phyloP scores from a whole-genome alignment of 1,140 invertebrate species.

The Triops longicaudatus region DNA sequence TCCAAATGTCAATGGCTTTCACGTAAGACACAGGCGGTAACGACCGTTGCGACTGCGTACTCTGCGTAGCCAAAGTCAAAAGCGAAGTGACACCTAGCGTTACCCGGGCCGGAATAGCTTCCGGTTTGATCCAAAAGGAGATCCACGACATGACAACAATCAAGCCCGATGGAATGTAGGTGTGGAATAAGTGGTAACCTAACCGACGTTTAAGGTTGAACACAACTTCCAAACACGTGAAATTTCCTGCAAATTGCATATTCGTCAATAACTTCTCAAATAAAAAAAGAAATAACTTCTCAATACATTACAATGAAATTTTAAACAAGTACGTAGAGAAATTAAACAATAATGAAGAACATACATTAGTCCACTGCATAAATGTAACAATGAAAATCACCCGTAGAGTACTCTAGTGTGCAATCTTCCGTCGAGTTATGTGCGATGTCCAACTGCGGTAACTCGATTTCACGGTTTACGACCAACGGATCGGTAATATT shows the following conservation, averaged over 20 bases:
- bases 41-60: slow-evolving; percentile 82
- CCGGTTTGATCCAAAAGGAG: slow-evolving; percentile 87
- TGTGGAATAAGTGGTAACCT: slow-evolving; percentile 82
- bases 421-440: slow-evolving; percentile 80
- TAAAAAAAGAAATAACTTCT: too few species aligned
- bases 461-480: slow-evolving; percentile 74
- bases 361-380: neutral
- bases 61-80: slow-evolving; percentile 77
- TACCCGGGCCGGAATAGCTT: slow-evolving; percentile 72
- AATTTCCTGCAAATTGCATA: slow-evolving; percentile 56
- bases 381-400: slow-evolving; percentile 8
- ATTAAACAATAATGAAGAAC: too few species aligned
- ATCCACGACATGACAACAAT: slow-evolving; percentile 91
- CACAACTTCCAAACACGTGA: slow-evolving; percentile 75
- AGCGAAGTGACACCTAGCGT: slow-evolving; percentile 74
- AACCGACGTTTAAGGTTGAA: slow-evolving; percentile 71
- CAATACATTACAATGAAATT: too few species aligned
- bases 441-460: slow-evolving; percentile 76
- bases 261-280: too few species aligned
- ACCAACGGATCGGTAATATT: slow-evolving; percentile 77
- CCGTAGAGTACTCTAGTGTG: slow-evolving; percentile 78
- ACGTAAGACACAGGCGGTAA: slow-evolving; percentile 81
- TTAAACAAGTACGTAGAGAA: too few species aligned
- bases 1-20: slow-evolving; percentile 87
- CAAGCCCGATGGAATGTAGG: slow-evolving; percentile 78